These are phyloP conservation scores for Nephrotoma guestfalica DNA, from an alignment of 2,888 invertebrate species.

Conservation along the genomic window DNA sequence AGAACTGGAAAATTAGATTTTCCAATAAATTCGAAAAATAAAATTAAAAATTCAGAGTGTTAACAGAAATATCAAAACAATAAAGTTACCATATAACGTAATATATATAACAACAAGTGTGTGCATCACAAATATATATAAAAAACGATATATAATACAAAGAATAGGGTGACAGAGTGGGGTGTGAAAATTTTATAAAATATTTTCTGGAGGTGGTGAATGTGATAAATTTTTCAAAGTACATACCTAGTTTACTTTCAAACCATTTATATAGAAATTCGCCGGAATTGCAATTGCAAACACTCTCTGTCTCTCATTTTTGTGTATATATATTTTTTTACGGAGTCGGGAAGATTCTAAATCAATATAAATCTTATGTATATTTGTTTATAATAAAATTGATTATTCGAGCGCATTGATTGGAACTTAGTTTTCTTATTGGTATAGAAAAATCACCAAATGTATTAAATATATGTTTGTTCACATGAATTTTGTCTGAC, in stretches of 20 bases:
- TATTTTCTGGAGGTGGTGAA: not conserved
- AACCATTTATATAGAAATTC: not conserved
- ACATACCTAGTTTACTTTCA: not conserved
- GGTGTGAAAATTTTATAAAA: not conserved
- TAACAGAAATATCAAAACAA: not conserved
- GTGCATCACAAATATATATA: not conserved
- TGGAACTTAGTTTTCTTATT: not conserved
- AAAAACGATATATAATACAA: not conserved
- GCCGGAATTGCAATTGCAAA: not conserved
- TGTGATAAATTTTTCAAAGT: not conserved
- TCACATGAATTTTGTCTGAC: slow-evolving; percentile 70
- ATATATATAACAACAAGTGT: not conserved
- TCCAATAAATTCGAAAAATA: not conserved
- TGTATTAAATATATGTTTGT: slow-evolving; percentile 42
- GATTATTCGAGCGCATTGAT: not conserved
- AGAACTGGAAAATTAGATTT: not conserved
- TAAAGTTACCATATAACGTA: not conserved
- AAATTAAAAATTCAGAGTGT: not conserved
- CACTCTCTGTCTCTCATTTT: not conserved
- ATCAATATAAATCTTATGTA: not conserved
- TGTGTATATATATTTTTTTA: not conserved
- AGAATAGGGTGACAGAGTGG: not conserved
- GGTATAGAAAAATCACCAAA: not conserved
- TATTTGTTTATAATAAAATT: not conserved
- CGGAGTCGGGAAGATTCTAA: not conserved